phyloP scores from a whole-genome alignment of 1,140 invertebrate species.

The Danaus plexippus region DNA sequence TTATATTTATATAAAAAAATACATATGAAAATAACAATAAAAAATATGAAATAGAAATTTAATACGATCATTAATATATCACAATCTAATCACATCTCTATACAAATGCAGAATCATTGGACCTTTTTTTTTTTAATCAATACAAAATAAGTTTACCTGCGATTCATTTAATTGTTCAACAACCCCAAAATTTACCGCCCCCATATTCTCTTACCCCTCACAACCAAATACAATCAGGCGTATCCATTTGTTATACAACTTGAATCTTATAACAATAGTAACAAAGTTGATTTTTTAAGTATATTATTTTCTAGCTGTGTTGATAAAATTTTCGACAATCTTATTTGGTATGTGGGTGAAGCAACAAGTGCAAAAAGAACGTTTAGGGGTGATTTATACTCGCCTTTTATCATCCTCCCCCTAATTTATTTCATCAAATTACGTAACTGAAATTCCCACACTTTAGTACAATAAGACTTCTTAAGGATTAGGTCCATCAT shows the following conservation, averaged over 20 bases:
- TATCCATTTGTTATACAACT: slow-evolving; percentile 4
- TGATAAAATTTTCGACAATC: slow-evolving; percentile 21
- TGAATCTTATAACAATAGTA: slow-evolving; percentile 3
- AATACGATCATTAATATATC: slow-evolving; percentile 24
- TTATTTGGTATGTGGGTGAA: slow-evolving; percentile 37
- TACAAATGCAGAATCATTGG: slow-evolving; percentile 47
- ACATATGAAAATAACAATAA: slow-evolving; percentile 3
- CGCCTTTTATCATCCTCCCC: slow-evolving; percentile 62
- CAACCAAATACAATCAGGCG: slow-evolving; percentile 9
- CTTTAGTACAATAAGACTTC: slow-evolving; percentile 30
- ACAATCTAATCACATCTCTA: slow-evolving; percentile 30
- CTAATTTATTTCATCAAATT: slow-evolving; percentile 41
- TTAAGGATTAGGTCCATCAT: not conserved
- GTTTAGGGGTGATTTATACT: slow-evolving; percentile 67
- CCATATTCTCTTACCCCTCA: slow-evolving; percentile 23
- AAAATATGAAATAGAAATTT: slow-evolving; percentile 9
- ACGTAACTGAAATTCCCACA: slow-evolving; percentile 67
- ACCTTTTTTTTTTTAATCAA: slow-evolving; percentile 35
- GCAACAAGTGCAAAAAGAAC: slow-evolving; percentile 57
- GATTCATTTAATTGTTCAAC: slow-evolving; percentile 58
- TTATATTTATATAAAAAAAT: not conserved
- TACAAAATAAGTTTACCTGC: slow-evolving; percentile 60
- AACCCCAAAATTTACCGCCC: slow-evolving; percentile 56
- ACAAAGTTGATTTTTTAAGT: slow-evolving; percentile 18
- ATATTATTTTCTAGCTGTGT: slow-evolving; percentile 1